Conservation (phyloP, 2,888 invertebrate genomes). For the Eupithecia insigniata region DNA sequence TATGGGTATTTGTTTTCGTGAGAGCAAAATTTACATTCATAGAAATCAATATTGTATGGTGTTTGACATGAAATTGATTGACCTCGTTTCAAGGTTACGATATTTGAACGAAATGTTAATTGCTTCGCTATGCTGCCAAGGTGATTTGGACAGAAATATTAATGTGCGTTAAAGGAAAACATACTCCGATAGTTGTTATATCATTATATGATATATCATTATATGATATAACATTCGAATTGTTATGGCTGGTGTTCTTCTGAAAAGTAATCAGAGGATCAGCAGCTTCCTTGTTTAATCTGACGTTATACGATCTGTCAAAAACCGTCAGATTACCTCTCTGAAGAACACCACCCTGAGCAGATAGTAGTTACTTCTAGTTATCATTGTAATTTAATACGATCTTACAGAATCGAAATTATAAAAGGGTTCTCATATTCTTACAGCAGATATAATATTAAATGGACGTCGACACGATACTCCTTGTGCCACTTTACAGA, state of each 20-base stretch:
- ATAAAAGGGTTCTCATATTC: not conserved
- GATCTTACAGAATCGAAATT: not conserved
- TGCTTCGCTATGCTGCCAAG: slow-evolving; percentile 58
- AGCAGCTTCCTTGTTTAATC: not conserved
- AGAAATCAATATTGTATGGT: slow-evolving; percentile 29
- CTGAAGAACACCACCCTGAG: not conserved
- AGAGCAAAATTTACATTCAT: not conserved
- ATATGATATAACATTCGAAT: not conserved
- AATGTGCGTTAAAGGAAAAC: slow-evolving; percentile 21
- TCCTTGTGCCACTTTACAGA: slow-evolving; percentile 57
- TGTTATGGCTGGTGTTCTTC: not conserved
- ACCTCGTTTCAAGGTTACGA: slow-evolving; percentile 59
- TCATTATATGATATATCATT: too few relatives aligned
- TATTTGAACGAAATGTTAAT: slow-evolving; percentile 64
- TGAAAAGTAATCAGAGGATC: not conserved
- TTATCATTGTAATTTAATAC: not conserved
- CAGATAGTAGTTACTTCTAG: not conserved
- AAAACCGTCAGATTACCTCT: not conserved
- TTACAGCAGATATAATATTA: not conserved
- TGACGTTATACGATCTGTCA: not conserved
- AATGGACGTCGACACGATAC: slow-evolving; percentile 47
- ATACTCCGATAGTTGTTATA: not conserved
- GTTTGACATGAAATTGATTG: slow-evolving; percentile 40
- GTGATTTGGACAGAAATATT: slow-evolving; percentile 45
- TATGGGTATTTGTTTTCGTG: not conserved